Conservation (phyloP, 2,797 vertebrate genomes). For the Cetoscarus ocellatus region DNA sequence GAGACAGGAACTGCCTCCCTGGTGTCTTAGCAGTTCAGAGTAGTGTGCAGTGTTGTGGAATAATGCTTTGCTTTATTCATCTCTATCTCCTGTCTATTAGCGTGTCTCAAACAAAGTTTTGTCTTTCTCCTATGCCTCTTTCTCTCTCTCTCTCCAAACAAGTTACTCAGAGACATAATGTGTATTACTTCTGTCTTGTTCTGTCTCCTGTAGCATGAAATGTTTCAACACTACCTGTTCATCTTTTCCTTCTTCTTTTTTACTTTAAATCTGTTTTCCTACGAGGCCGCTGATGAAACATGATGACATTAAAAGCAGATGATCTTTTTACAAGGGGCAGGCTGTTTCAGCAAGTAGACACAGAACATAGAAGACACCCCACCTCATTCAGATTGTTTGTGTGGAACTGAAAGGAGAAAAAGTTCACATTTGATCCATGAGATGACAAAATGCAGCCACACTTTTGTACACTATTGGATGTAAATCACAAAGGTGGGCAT, state of each 20-base stretch:
- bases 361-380: no score
- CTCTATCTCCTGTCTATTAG: constrained; percentile 36
- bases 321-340: no score
- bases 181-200: constrained; percentile 17
- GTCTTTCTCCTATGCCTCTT: background rate
- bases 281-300: no score
- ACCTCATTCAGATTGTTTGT: no score
- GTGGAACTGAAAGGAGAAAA: no score
- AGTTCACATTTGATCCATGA: no score
- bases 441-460: no score
- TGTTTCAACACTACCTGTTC: constrained; percentile 4
- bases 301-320: no score
- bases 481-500: no score
- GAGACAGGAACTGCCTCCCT: constrained; percentile 28
- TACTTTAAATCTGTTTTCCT: no score
- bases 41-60: constrained; percentile 57
- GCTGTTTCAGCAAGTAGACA: no score
- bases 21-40: constrained; percentile 43
- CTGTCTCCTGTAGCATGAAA: constrained; percentile 18
- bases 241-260: constrained; percentile 1
- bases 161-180: constrained; percentile 26
- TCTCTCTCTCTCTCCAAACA: constrained; percentile 18
- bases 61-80: constrained; percentile 51
- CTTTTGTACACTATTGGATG: no score
- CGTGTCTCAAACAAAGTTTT: constrained; percentile 28